Evolutionary conservation across 2,113 vertebrate species (phyloP).

Genomic region (Climacteris rufus): DNA sequence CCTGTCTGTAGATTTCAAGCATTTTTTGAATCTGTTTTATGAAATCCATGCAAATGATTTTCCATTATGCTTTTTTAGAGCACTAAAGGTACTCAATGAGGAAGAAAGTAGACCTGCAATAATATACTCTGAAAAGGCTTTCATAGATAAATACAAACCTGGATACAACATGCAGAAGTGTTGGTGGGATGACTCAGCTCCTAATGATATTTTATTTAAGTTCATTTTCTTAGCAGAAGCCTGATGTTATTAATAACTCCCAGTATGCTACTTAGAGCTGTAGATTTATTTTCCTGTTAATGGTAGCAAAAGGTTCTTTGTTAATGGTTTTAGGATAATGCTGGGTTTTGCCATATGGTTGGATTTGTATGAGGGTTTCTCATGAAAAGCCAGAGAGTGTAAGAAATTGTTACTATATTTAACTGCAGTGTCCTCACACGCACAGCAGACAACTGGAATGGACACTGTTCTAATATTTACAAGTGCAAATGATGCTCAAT

Average conservation of each 20-base stretch:
- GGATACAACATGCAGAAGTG: background rate
- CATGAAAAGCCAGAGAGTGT: conserved; percentile 2
- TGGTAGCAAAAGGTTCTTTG: background rate
- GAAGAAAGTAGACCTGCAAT: background rate
- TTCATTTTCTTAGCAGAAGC: conserved; percentile 20
- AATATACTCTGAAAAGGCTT: background rate
- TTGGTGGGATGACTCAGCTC: background rate
- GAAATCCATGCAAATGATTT: background rate
- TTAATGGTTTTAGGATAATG: conserved; percentile 47
- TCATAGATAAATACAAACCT: background rate
- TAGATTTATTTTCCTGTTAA: conserved; percentile 9
- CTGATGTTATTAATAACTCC: conserved; percentile 24
- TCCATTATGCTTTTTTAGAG: background rate
- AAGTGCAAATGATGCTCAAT: background rate
- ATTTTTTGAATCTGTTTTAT: background rate
- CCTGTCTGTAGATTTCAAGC: background rate
- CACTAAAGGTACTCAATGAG: background rate
- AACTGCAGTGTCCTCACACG: background rate
- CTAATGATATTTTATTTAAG: conserved; percentile 25
- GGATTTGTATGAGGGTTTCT: conserved; percentile 18
- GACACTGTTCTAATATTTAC: background rate
- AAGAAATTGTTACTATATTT: conserved; percentile 59
- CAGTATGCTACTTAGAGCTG: background rate
- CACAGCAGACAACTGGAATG: conserved; percentile 6
- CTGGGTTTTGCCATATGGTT: conserved; percentile 41